Conservation (phyloP, 2,888 invertebrate species). For the Tiliacea citrago region DNA sequence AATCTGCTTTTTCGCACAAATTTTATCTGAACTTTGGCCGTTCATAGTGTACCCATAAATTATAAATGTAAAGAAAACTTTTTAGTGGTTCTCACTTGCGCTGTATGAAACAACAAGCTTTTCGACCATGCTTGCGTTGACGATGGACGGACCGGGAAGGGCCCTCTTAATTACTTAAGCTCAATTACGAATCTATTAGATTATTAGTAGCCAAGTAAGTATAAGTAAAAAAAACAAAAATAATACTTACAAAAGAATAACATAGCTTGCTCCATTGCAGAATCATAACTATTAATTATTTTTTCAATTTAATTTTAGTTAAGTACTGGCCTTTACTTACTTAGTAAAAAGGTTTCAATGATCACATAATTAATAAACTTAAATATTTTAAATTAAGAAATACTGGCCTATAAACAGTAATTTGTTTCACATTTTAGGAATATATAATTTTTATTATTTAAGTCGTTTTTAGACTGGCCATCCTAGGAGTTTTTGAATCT, state of each 20-base stretch:
- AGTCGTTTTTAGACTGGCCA: constrained; percentile 7
- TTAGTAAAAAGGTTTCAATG: constrained; percentile 41
- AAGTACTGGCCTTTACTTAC: constrained; percentile 77
- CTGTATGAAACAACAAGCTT: too few species aligned
- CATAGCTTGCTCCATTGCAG: constrained; percentile 33
- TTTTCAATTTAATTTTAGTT: constrained; percentile 61
- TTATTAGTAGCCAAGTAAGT: background rate
- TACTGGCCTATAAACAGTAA: constrained; percentile 58
- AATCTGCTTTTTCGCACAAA: too few species aligned
- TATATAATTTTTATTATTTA: background rate
- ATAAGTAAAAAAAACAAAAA: background rate
- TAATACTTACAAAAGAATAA: constrained; percentile 54
- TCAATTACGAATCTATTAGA: background rate
- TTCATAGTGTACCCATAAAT: too few species aligned
- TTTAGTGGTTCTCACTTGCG: too few species aligned
- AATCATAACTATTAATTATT: constrained; percentile 37
- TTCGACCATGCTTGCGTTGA: too few species aligned
- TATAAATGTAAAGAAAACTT: too few species aligned
- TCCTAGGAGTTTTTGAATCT: constrained; percentile 50
- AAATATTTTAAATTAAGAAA: constrained; percentile 28
- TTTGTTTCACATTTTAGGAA: constrained; percentile 44
- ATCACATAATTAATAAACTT: constrained; percentile 52
- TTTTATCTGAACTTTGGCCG: too few species aligned
- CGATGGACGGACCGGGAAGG: too few species aligned
- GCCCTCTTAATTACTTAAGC: too few species aligned